These are phyloP conservation scores for Polyploca ridens DNA, from an alignment of 2,888 invertebrate species.

Conservation along the genomic window DNA sequence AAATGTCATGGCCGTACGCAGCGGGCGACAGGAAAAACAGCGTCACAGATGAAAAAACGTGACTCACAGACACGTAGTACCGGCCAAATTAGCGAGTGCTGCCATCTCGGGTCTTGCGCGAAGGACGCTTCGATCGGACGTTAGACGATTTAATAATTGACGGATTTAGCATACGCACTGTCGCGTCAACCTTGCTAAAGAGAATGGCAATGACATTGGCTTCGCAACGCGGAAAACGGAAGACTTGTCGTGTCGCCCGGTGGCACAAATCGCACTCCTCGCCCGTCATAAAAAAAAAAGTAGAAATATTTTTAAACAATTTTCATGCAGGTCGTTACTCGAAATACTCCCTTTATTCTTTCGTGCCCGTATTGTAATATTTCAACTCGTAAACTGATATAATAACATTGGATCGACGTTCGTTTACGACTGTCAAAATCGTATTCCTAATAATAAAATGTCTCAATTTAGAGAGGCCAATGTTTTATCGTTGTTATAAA, in stretches of 20 bases:
- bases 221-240: slow-evolving; percentile 70
- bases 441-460: slow-evolving; percentile 83
- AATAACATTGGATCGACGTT: slow-evolving; percentile 69
- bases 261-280: slow-evolving; percentile 32
- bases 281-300: slow-evolving; percentile 5
- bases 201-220: slow-evolving; percentile 79
- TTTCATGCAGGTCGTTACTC: slow-evolving; percentile 26
- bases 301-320: slow-evolving; percentile 12
- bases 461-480: slow-evolving; percentile 78
- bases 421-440: slow-evolving; percentile 80
- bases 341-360: slow-evolving; percentile 44
- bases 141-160: slow-evolving; percentile 47
- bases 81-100: slow-evolving; percentile 41
- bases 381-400: slow-evolving; percentile 74
- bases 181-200: slow-evolving; percentile 63
- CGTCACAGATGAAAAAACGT: slow-evolving; percentile 79
- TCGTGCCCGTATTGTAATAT: slow-evolving; percentile 62
- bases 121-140: slow-evolving; percentile 21
- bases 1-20: slow-evolving; percentile 81
- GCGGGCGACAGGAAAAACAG: slow-evolving; percentile 70
- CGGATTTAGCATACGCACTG: slow-evolving; percentile 43
- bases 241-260: slow-evolving; percentile 46
- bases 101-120: slow-evolving; percentile 38
- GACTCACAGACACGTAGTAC: slow-evolving; percentile 58
- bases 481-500: slow-evolving; percentile 77